A percentile compares a stretch with the other conserved stretches of the same genome.
Conservation (phyloP, 2,113 vertebrate genomes). For the Halcyon malimbica region DNA sequence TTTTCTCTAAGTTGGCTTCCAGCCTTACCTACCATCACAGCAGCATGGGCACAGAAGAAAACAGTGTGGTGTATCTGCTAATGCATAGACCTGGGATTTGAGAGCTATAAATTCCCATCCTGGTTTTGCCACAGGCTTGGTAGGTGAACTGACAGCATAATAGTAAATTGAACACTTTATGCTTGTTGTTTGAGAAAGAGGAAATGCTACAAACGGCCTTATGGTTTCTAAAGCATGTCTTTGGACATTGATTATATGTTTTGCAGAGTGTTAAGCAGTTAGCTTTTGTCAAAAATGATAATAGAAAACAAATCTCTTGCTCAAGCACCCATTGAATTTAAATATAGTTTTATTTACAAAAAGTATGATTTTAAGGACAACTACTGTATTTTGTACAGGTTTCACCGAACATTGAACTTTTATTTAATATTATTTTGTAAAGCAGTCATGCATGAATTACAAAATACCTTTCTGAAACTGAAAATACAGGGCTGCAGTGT, state of each 20-base stretch:
- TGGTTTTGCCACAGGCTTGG: not conserved
- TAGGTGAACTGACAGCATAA: not conserved
- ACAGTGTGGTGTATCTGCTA: not conserved
- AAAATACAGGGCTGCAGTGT: not conserved
- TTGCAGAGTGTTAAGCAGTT: not conserved
- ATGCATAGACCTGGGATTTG: not conserved
- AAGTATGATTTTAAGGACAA: not conserved
- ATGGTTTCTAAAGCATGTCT: not conserved
- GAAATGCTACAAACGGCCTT: not conserved
- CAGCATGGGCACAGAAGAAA: not conserved
- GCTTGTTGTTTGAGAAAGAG: not conserved
- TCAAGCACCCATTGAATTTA: not conserved
- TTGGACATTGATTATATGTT: not conserved
- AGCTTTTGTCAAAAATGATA: not conserved
- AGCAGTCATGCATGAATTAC: not conserved
- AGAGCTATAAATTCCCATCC: not conserved
- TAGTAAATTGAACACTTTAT: not conserved
- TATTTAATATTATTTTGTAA: not conserved
- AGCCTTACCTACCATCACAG: not conserved
- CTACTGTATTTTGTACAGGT: not conserved
- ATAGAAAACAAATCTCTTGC: not conserved
- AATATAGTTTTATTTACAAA: not conserved
- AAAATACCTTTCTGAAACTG: constrained; percentile 19
- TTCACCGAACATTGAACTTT: not conserved
- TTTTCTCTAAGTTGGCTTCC: not conserved